Evolutionary conservation across 2,797 vertebrate genomes (phyloP).

Genomic region (Limnodromus scolopaceus): DNA sequence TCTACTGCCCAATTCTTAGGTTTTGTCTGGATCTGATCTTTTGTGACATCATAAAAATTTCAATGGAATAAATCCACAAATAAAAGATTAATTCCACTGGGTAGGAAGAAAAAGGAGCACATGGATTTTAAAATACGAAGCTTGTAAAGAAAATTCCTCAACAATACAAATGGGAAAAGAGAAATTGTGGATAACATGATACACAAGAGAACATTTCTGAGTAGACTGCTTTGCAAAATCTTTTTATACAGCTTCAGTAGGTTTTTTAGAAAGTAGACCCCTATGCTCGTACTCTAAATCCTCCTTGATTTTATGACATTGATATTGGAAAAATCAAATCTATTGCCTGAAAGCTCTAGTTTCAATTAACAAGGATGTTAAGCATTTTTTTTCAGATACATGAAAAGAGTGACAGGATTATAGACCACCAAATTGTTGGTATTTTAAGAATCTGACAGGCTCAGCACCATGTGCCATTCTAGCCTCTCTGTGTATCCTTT

Average conservation of each 20-base stretch:
- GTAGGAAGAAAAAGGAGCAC: background rate
- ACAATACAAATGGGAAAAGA: background rate
- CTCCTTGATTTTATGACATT: background rate
- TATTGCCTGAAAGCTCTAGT: conserved; percentile 26
- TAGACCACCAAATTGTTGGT: conserved; percentile 74
- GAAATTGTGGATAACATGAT: background rate
- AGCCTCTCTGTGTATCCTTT: conserved; percentile 68
- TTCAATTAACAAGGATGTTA: conserved; percentile 46
- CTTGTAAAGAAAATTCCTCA: background rate
- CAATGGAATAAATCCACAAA: background rate
- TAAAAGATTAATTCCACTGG: background rate
- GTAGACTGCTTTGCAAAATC: background rate
- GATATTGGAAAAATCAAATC: conserved; percentile 32
- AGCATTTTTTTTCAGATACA: conserved; percentile 46
- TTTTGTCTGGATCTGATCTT: background rate
- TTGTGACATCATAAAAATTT: conserved; percentile 1
- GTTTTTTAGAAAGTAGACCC: background rate
- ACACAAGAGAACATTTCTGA: background rate
- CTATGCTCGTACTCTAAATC: background rate
- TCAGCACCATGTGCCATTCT: conserved; percentile 70
- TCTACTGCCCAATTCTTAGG: background rate
- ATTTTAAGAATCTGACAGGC: conserved; percentile 76
- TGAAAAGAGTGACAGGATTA: conserved; percentile 71
- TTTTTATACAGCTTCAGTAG: background rate
- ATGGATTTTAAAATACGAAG: background rate